phyloP scores from a whole-genome alignment of 2,888 invertebrate species.

The Callyntrura sp. region DNA sequence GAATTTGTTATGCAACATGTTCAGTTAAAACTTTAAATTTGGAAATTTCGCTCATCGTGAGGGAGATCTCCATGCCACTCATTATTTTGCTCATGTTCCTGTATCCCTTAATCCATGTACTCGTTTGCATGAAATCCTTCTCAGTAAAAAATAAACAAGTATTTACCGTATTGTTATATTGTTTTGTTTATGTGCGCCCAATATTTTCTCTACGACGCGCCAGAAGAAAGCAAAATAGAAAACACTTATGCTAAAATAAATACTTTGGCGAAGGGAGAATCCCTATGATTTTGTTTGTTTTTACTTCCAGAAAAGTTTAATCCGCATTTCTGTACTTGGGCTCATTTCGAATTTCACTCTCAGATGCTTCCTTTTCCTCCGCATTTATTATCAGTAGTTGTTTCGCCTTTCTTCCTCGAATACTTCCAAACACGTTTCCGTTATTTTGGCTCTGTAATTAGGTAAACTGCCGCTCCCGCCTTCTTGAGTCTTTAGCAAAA shows the following conservation, averaged over 20 bases:
- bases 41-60: background rate
- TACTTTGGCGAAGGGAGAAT: background rate
- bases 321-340: constrained; percentile 25
- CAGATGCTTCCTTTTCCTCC: background rate
- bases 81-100: constrained; percentile 35
- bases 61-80: background rate
- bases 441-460: background rate
- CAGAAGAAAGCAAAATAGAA: background rate
- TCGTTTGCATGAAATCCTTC: background rate
- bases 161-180: background rate
- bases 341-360: constrained; percentile 9
- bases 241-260: constrained; percentile 18
- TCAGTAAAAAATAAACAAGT: background rate
- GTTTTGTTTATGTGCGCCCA: background rate
- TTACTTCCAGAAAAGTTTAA: constrained; percentile 52
- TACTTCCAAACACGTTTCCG: background rate
- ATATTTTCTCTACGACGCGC: background rate
- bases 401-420: background rate
- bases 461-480: background rate
- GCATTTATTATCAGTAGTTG: background rate
- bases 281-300: constrained; percentile 34
- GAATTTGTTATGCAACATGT: background rate
- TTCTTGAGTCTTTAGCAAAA: no score
- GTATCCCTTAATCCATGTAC: constrained; percentile 35
- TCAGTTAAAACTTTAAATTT: constrained; percentile 7